Evolutionary conservation across 2,888 invertebrate genomes (phyloP), one percentile per base, ranked within the genome.

Genomic region (Megastigmus dorsalis): DNA sequence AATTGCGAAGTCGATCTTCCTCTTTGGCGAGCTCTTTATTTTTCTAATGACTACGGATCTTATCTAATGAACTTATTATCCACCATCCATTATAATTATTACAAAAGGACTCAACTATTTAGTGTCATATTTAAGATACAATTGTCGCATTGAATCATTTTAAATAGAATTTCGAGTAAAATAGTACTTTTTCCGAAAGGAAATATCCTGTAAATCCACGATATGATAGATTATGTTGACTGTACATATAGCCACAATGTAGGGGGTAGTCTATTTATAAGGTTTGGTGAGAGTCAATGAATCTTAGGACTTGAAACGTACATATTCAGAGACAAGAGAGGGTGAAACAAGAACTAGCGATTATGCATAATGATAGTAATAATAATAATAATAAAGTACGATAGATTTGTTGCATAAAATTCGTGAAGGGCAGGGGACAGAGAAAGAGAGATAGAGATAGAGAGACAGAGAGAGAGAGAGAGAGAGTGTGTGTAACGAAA

Each of bases 341-440:
- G 63, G 43, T 63, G 55, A 72, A 50, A 48, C 36, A 72, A 69
- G 20, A 48, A 48, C 18, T 72, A 70, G 67, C 62, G 67, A 48
- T 23, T 36, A 62, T 59, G 59, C 10, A 43, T 33, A 62, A 43
- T 50, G 59, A 48, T 71, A 77, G 71, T 63, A 63, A 75, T 48
- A 3, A 48, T 30, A 60, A 48, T 50, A 67, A 57, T 74, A 76
- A 76, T 69, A 72, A 75, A 52, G 52, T 26, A 38, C 20, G 15
- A 77, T 66, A 57, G 52, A n/a, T 73, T 33, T 13, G 59, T 57
- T 65, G 43, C 43, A 50, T n/a, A 43, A 54, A 45, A 66, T 48
- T 57, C 28, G 57, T 69, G 63, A 62, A 38, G 9, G 50, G 20
- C n/a, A n/a, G n/a, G n/a, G n/a, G n/a, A n/a, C n/a, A n/a, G n/a